Evolutionary conservation across 2,888 invertebrate species (phyloP).

Genomic region (Exephanes ischioxanthus): DNA sequence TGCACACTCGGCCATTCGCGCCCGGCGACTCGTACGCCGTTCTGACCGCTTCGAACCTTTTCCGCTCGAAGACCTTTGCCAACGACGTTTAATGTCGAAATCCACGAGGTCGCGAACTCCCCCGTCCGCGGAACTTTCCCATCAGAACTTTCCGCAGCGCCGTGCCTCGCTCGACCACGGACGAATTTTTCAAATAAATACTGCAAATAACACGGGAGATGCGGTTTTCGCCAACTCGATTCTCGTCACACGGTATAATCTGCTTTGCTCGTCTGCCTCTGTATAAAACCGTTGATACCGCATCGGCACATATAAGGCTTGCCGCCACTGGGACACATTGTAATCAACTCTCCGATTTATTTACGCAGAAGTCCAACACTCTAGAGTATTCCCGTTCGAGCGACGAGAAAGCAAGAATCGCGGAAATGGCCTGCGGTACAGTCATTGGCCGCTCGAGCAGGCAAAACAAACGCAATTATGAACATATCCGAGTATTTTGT

Average conservation of each 20-base stretch:
- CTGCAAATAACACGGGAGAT: neutral
- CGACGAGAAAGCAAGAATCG: neutral
- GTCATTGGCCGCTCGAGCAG: neutral
- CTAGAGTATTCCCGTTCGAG: neutral
- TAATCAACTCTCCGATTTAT: constrained; percentile 76
- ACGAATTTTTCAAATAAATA: neutral
- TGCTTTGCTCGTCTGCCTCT: constrained; percentile 27
- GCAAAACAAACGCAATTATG: neutral
- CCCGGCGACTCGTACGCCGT: neutral
- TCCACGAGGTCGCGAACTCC: neutral
- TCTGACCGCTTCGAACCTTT: constrained; percentile 31
- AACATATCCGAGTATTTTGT: neutral
- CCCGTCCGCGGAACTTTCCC: neutral
- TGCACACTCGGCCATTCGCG: constrained; percentile 14
- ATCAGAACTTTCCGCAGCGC: neutral
- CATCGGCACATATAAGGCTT: constrained; percentile 71
- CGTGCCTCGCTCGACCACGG: neutral
- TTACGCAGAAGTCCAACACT: constrained; percentile 49
- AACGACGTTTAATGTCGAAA: neutral
- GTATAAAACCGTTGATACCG: constrained; percentile 57
- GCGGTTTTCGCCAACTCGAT: neutral
- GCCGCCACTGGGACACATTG: constrained; percentile 70
- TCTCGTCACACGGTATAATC: constrained; percentile 52
- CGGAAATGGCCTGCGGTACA: neutral
- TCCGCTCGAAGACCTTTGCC: constrained; percentile 8